Evolutionary conservation across 2,888 invertebrate genomes (phyloP).

Genomic region (Volucella inflata): DNA sequence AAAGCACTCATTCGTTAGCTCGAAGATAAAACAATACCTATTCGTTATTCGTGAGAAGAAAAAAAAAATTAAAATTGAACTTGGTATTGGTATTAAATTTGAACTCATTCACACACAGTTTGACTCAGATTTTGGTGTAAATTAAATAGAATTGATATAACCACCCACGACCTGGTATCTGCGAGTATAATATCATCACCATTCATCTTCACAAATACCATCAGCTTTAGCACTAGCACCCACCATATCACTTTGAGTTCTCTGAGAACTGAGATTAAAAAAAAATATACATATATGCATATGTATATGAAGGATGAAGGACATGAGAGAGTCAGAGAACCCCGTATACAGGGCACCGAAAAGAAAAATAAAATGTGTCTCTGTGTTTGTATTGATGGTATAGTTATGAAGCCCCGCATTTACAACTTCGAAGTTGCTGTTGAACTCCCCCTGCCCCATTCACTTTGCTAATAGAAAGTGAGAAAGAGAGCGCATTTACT

Average conservation of each 20-base stretch:
- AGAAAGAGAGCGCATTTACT: conserved; percentile 60
- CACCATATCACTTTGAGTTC: no score
- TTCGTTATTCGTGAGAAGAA: conserved; percentile 9
- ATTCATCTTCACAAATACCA: conserved; percentile 13
- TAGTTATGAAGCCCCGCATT: conserved; percentile 51
- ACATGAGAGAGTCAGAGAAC: conserved; percentile 22
- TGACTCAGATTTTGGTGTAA: conserved; percentile 20
- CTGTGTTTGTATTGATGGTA: conserved; percentile 4
- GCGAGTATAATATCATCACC: not conserved
- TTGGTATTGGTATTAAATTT: conserved; percentile 20
- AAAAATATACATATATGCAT: not conserved
- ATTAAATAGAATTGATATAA: conserved; percentile 29
- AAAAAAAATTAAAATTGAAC: not conserved
- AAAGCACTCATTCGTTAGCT: conserved; percentile 13
- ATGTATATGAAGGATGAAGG: not conserved
- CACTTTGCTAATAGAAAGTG: conserved; percentile 35
- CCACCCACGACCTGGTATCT: conserved; percentile 42
- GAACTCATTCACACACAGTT: conserved; percentile 15
- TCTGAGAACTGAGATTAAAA: conserved; percentile 21
- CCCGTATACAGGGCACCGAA: not conserved
- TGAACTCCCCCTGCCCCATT: not conserved
- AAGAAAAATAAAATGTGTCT: conserved; percentile 21
- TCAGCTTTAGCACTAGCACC: conserved; percentile 5
- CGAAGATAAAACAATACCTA: conserved; percentile 19
- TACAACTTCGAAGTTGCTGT: conserved; percentile 29